Evolutionary conservation across 2,797 vertebrate species (phyloP).

Genomic region (Taeniopygia guttata): DNA sequence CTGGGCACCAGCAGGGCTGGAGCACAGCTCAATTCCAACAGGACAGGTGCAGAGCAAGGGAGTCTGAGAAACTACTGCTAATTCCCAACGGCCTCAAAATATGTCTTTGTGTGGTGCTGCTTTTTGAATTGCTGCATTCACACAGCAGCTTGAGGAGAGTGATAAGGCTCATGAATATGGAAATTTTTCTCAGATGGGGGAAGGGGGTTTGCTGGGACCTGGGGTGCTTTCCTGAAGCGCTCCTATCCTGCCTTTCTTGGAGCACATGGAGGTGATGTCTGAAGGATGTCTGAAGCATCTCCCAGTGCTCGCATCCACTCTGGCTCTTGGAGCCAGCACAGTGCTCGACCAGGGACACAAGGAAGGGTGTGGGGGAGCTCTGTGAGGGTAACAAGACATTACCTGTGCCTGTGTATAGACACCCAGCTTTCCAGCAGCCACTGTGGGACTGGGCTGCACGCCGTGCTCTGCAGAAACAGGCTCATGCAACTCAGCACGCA

Average conservation of each 20-base stretch:
- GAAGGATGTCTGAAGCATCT: background rate
- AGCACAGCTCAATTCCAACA: background rate
- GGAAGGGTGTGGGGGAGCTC: background rate
- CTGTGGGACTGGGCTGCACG: rapidly evolving
- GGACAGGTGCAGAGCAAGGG: background rate
- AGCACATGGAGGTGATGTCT: rapidly evolving
- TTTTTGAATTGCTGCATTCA: constrained; percentile 2
- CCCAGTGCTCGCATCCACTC: rapidly evolving
- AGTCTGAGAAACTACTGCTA: background rate
- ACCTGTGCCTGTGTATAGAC: background rate
- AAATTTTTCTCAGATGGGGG: background rate
- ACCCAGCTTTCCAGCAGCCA: background rate
- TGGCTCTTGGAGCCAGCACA: background rate
- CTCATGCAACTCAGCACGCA: rapidly evolving
- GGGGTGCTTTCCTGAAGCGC: background rate
- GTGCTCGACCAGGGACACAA: background rate
- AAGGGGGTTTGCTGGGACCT: background rate
- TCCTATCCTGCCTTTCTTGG: background rate
- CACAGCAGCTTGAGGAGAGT: constrained; percentile 45
- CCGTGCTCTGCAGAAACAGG: background rate
- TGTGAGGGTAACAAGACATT: rapidly evolving
- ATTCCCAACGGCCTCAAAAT: background rate
- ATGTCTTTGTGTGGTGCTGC: constrained; percentile 17
- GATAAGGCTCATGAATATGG: constrained; percentile 63
- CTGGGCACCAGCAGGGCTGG: background rate